Evolutionary conservation across 1,140 invertebrate genomes (phyloP), one percentile per base, ranked within the genome.

Genomic region (Psilanteris sp.): DNA sequence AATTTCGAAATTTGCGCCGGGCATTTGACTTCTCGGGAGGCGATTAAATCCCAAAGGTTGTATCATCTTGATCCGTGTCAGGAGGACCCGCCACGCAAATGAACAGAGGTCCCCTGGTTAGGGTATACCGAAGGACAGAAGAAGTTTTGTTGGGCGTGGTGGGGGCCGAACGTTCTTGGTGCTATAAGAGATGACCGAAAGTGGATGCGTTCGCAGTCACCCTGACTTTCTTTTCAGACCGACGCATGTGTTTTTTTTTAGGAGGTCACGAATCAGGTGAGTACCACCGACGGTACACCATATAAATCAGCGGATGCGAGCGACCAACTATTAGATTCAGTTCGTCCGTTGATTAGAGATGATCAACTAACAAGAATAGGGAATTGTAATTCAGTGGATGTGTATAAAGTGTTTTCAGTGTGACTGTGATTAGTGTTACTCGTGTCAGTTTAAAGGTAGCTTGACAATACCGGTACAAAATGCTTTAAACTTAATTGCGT

Each of bases 131-230:
- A 82, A 81, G 79, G 79, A 80, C 76, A 79, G 68, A 76, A 81
- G 76, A 73, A 77, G 70, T 24, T 36, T 8, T 10, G 26, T 14
- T 24, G 39, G 39, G 36, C 46, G 57, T 71, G 66, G 59, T 78
- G 76, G 76, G 76, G 76, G 34, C 55, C 34, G 61, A 61, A 66
- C 76, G 39, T 22, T 52, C 32, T 81, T 72, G 79, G 80, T 83
- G 77, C 79, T 85, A 85, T 85, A 85, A 85, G 83, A 85, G 84
- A 64, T 81, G 82, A 78, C 81, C 78, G 74, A 75, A 82, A 80
- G 79, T 84, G 81, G 81, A 84, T 82, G 83, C 79, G 82, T 80
- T 80, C 79, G 76, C 82, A 86, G 84, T 86, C 80, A 83, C 81
- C 83, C 81, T 83, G 83, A 83, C 81, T 84, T 83, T 81, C 79